A percentile compares a stretch with the other conserved stretches of the same genome.
These are phyloP conservation scores for Acanthacorydalis orientalis DNA, from an alignment of 2,888 invertebrate genomes.

Conservation along the genomic window DNA sequence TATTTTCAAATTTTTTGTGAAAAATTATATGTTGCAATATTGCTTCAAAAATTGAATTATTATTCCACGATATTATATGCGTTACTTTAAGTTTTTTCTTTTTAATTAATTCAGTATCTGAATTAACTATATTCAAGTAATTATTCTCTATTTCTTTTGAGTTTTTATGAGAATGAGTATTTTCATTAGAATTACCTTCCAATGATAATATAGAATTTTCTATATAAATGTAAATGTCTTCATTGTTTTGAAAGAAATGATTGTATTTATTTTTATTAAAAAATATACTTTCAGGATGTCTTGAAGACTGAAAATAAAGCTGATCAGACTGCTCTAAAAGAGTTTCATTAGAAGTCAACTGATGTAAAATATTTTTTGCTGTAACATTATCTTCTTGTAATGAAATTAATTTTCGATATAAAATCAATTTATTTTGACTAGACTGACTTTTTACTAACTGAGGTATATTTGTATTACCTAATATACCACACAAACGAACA, in stretches of 20 bases:
- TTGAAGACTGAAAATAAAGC: slow-evolving; percentile 17
- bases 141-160: slow-evolving; percentile 1
- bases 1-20: slow-evolving; percentile 24
- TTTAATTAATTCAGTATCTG: slow-evolving; percentile 6
- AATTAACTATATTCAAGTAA: slow-evolving; percentile 1
- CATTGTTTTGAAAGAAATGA: slow-evolving; percentile 13
- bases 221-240: neutral
- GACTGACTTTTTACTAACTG: slow-evolving; percentile 14
- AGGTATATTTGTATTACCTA: slow-evolving; percentile 16
- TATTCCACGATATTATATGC: slow-evolving; percentile 32
- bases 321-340: slow-evolving; percentile 11
- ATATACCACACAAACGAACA: slow-evolving; percentile 22
- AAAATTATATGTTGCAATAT: slow-evolving; percentile 34
- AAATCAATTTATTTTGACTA: slow-evolving; percentile 18
- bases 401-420: slow-evolving; percentile 18
- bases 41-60: slow-evolving; percentile 24
- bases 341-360: slow-evolving; percentile 12
- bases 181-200: too few species aligned
- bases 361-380: slow-evolving; percentile 7
- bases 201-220: neutral
- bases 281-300: slow-evolving; percentile 18
- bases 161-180: slow-evolving; percentile 2
- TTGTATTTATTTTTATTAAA: slow-evolving; percentile 19
- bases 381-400: slow-evolving; percentile 12
- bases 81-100: slow-evolving; percentile 15